These are phyloP conservation scores for Myotis daubentonii DNA, from an alignment of 2,797 vertebrate genomes.

Conservation along the genomic window DNA sequence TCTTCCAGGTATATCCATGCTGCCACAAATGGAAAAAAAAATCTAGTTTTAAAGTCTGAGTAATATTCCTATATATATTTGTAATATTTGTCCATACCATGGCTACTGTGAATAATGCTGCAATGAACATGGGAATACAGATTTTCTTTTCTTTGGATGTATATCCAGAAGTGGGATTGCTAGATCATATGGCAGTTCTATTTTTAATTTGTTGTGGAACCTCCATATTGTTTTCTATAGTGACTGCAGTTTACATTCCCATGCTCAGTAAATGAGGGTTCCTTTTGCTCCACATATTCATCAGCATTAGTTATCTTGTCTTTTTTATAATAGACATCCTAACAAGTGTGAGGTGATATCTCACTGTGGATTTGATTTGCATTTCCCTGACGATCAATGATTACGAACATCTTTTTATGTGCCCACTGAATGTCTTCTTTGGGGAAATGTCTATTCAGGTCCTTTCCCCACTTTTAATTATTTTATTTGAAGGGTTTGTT, in stretches of 20 bases:
- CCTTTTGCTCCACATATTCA: background rate
- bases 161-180: background rate
- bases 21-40: background rate
- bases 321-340: background rate
- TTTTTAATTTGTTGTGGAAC: background rate
- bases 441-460: background rate
- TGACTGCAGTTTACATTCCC: background rate
- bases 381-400: background rate
- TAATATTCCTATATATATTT: background rate
- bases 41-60: background rate
- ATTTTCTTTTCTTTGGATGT: background rate
- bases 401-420: background rate
- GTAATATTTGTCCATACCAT: background rate
- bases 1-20: background rate
- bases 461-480: background rate
- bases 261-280: background rate
- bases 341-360: background rate
- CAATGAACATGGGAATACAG: background rate
- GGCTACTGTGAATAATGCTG: background rate
- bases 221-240: background rate
- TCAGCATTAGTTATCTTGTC: background rate
- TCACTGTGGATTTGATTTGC: background rate
- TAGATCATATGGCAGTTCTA: background rate
- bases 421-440: background rate
- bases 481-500: background rate